Evolutionary conservation across 1,140 invertebrate species (phyloP), one percentile per base, ranked within the genome.

Genomic region (Zaprionus africanus): DNA sequence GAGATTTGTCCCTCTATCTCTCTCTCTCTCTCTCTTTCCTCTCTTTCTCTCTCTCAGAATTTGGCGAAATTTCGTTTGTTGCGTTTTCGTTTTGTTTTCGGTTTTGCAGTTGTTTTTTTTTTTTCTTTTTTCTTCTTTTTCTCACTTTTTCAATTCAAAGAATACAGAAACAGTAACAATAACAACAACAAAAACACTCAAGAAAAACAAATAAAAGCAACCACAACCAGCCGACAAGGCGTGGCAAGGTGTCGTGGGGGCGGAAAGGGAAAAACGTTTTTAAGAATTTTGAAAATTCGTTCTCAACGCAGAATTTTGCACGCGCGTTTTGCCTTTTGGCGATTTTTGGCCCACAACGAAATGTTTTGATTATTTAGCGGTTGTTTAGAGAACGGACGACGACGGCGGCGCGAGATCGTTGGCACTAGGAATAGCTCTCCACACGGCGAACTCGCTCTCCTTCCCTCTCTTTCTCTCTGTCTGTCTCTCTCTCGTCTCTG

Each of bases 361-460:
- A 34, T 68, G 57, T 74, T 67, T 74, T 68, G 64, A 61, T 61
- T 74, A 67, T 61, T 60, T 67, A 54, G 71, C 60, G 57, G 57
- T 61, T 68, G 57, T 36, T 56, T 28, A 43, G 53, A 58, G 58
- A 3, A 6, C 13, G 2, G 6, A 43, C 41, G 41, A 43, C 41
- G 6, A 43, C 41, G 41, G 17, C 41, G 43, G 58, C 38, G 65
- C 46, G 71, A 57, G 59, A 69, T 63, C 46, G 56, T 61, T 72
- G 57, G 56, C 36, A 58, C 46, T 58, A n/a, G 51, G 46, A 66
- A 61, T 15, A 13, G 15, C 60, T 60, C 51, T 22, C 76, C 17
- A 2, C 22, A 22, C 22, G 22, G 22, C 1, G 22, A 22, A 22
- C 22, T 22, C 1, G 22, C 22, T 12, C 12, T 43, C 43, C 36